Percentiles rank a stretch among this genome's conserved stretches.
phyloP scores from a whole-genome alignment of 2,888 invertebrate genomes.

The Cotesia congregata region DNA sequence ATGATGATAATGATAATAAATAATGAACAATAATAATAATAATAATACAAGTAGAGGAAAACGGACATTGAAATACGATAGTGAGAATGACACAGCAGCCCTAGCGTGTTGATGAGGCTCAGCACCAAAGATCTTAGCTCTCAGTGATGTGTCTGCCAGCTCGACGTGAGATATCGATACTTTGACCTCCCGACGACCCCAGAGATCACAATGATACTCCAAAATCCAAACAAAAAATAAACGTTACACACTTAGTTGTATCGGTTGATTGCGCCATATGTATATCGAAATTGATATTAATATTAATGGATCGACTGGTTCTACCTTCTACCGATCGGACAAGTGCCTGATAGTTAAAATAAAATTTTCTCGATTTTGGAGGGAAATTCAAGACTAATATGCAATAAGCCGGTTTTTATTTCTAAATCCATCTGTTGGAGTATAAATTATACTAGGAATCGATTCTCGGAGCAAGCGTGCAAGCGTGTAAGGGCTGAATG shows the following conservation, averaged over 20 bases:
- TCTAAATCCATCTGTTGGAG: too few species aligned
- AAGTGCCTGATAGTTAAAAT: too few species aligned
- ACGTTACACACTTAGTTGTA: neutral
- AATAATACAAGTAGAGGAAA: neutral
- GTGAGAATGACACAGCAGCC: neutral
- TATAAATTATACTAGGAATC: neutral
- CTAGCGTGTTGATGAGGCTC: neutral
- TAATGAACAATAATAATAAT: neutral
- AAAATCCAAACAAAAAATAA: neutral
- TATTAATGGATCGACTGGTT: neutral
- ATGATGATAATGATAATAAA: neutral
- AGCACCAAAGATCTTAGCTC: neutral
- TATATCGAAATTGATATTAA: neutral
- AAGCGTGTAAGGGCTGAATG: constrained; percentile 4
- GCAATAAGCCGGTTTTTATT: too few species aligned
- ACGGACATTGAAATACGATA: constrained; percentile 1
- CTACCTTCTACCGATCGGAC: too few species aligned
- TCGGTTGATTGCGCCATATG: neutral
- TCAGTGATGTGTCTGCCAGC: neutral
- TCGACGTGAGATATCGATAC: neutral
- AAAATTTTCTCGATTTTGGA: too few species aligned
- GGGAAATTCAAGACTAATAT: too few species aligned
- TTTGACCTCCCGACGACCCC: neutral
- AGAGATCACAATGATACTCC: neutral
- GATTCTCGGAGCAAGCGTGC: neutral